Evolutionary conservation across 2,888 invertebrate genomes (phyloP).

Genomic region (Tetranychus truncatus): DNA sequence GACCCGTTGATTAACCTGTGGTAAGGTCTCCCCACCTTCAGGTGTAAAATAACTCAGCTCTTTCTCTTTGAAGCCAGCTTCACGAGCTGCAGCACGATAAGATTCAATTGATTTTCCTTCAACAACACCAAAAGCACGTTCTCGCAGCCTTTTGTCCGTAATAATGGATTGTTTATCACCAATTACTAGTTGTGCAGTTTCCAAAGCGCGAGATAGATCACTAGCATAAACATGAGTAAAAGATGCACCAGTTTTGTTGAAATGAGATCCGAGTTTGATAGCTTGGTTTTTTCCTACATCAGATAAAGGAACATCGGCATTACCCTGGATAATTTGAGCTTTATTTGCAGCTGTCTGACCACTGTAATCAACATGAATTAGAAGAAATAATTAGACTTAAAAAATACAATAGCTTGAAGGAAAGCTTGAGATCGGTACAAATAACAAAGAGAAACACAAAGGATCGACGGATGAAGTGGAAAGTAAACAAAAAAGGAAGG

Average conservation of each 20-base stretch:
- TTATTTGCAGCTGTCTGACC: constrained; percentile 21
- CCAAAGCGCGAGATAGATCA: constrained; percentile 19
- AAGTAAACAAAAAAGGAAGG: background rate
- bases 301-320: constrained; percentile 18
- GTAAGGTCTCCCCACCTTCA: constrained; percentile 17
- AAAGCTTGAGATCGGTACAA: too few relatives aligned
- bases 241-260: background rate
- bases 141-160: constrained; percentile 16
- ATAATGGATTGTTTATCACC: constrained; percentile 1
- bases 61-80: constrained; percentile 10
- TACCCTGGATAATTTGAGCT: constrained; percentile 19
- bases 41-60: constrained; percentile 16
- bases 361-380: constrained; percentile 12
- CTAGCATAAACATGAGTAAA: constrained; percentile 17
- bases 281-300: constrained; percentile 16
- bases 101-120: constrained; percentile 18
- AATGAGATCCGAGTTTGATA: constrained; percentile 10
- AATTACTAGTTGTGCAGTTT: constrained; percentile 17
- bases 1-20: constrained; percentile 17
- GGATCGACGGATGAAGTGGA: background rate
- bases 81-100: constrained; percentile 6
- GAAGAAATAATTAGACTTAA: background rate
- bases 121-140: constrained; percentile 17
- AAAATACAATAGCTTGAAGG: too few relatives aligned
- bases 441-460: background rate